These are phyloP conservation scores for Macrobrachium rosenbergii DNA, from an alignment of 1,140 invertebrate genomes.

Conservation along the genomic window DNA sequence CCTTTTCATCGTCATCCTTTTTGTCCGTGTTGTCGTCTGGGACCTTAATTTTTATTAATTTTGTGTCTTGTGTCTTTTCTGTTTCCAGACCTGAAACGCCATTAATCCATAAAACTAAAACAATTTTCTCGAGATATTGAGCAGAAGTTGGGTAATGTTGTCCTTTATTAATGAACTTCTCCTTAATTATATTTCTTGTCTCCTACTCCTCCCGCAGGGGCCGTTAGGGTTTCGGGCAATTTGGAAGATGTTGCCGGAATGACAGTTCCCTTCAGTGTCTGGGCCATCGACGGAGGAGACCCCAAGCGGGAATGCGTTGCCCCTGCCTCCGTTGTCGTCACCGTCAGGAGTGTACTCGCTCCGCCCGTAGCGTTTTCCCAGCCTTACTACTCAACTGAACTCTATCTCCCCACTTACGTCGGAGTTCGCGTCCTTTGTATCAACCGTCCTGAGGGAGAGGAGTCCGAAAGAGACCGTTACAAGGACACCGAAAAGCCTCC, in stretches of 20 bases:
- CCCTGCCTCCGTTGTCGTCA: constrained; percentile 50
- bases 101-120: neutral
- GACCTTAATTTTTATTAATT: too few relatives aligned
- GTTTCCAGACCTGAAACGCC: neutral
- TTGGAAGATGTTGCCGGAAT: constrained; percentile 85
- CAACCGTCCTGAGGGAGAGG: constrained; percentile 81
- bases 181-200: neutral
- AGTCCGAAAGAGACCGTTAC: constrained; percentile 61
- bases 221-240: constrained; percentile 81
- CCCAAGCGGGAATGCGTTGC: constrained; percentile 82
- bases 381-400: constrained; percentile 68
- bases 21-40: too few relatives aligned
- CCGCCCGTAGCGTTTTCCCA: constrained; percentile 88
- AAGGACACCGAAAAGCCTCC: constrained; percentile 65
- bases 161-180: neutral
- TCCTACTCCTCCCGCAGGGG: constrained; percentile 74
- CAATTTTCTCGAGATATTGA: too few relatives aligned
- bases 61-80: neutral
- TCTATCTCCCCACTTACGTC: constrained; percentile 66
- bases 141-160: neutral
- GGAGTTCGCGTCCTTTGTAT: constrained; percentile 74
- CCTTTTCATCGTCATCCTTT: too few relatives aligned
- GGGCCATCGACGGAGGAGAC: constrained; percentile 85
- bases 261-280: constrained; percentile 82
- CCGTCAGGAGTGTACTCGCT: constrained; percentile 89